Conservation (phyloP, 2,113 vertebrate genomes). For the Lepus timidus region DNA sequence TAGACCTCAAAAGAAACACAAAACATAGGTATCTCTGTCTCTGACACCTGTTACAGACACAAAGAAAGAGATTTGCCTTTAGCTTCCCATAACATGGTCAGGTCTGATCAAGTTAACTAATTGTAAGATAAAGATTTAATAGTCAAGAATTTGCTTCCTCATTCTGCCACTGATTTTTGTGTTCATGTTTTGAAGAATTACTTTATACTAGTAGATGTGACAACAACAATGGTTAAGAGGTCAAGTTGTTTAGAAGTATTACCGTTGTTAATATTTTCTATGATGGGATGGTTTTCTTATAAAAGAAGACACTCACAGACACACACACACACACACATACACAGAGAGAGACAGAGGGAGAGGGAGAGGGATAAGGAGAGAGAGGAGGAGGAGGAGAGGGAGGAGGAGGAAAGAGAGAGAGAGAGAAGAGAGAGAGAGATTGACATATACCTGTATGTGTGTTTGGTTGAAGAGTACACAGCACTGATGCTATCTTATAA, state of each 20-base stretch:
- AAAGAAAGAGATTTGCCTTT: background rate
- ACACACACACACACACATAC: background rate
- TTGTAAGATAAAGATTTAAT: background rate
- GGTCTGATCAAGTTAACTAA: background rate
- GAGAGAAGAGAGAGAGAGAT: background rate
- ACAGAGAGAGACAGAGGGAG: too few species aligned
- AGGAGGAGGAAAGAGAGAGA: background rate
- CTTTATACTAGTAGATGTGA: background rate
- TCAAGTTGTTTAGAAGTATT: background rate
- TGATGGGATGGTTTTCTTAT: background rate
- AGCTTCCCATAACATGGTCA: background rate
- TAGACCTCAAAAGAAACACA: background rate
- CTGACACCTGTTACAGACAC: background rate
- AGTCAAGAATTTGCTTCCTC: background rate
- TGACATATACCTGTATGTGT: background rate
- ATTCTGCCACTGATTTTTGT: background rate
- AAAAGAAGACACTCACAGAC: background rate
- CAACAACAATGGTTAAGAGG: background rate
- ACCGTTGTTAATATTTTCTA: background rate
- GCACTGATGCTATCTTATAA: background rate
- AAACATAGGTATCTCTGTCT: background rate
- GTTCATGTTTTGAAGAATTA: constrained; percentile 29
- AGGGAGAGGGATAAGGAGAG: background rate
- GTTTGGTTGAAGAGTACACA: background rate
- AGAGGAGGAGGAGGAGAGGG: background rate